Evolutionary conservation across 1,140 invertebrate genomes (phyloP).

Genomic region (Brachionus manjavacas): DNA sequence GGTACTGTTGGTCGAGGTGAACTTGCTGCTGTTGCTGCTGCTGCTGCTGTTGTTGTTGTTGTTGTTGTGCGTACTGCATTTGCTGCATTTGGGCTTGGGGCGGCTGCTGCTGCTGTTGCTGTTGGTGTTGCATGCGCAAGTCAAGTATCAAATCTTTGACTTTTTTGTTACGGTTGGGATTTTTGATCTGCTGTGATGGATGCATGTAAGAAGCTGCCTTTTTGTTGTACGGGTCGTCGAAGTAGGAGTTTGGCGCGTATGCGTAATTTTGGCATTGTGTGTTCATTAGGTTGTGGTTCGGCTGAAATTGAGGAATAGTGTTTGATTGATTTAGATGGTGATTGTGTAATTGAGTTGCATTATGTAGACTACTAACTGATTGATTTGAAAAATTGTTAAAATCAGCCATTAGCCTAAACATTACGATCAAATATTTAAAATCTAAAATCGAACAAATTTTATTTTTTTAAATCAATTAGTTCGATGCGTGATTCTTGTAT

Average conservation of each 20-base stretch:
- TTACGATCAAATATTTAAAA: not conserved
- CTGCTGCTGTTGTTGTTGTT: constrained; percentile 3
- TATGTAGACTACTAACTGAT: not conserved
- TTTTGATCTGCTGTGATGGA: not conserved
- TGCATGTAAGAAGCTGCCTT: not conserved
- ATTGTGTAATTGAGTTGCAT: not conserved
- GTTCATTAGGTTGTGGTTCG: not conserved
- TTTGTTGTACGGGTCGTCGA: not conserved
- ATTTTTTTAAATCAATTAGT: no score
- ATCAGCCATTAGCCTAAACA: constrained; percentile 40
- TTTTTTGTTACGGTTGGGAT: constrained; percentile 39
- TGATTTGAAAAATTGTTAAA: constrained; percentile 25
- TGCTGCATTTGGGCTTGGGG: not conserved
- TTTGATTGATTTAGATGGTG: not conserved
- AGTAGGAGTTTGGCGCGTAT: not conserved
- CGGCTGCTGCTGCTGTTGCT: not conserved
- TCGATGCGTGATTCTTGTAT: no score
- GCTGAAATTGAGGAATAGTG: not conserved
- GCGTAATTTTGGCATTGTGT: constrained; percentile 6
- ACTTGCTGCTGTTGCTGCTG: constrained; percentile 20
- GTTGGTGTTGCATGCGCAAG: constrained; percentile 36
- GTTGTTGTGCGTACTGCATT: not conserved
- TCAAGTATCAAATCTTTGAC: constrained; percentile 36
- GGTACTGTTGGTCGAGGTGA: not conserved
- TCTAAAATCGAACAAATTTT: no score